Evolutionary conservation across 2,888 invertebrate species (phyloP).

Genomic region (Tenthredo notha): DNA sequence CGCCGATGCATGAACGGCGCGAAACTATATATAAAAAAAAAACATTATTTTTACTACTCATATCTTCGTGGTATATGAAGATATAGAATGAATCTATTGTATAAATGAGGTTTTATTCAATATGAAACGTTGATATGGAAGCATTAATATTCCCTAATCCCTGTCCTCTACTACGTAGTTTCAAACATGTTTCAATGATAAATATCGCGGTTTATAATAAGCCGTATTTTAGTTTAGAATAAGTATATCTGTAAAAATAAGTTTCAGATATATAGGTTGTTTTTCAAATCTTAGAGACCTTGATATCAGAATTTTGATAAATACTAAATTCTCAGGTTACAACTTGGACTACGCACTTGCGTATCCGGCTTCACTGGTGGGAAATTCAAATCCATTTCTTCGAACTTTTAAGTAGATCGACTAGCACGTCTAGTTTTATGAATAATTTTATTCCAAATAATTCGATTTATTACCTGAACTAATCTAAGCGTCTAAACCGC

Average conservation of each 20-base stretch:
- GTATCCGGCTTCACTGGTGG: constrained; percentile 41
- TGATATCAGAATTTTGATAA: constrained; percentile 16
- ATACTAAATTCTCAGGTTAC: not conserved
- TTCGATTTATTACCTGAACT: not conserved
- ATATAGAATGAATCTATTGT: not conserved
- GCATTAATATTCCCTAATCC: not conserved
- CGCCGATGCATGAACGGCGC: constrained; percentile 31
- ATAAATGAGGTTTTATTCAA: not conserved
- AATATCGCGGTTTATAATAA: not conserved
- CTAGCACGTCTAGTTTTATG: not conserved
- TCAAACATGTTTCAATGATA: not conserved
- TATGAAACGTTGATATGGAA: not conserved
- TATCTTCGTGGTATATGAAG: not conserved
- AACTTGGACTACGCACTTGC: constrained; percentile 44
- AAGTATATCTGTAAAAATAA: not conserved
- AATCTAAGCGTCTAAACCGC: not conserved
- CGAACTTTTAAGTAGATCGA: not conserved
- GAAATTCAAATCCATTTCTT: not conserved
- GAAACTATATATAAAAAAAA: constrained; percentile 28
- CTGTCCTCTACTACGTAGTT: constrained; percentile 22
- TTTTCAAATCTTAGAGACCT: not conserved
- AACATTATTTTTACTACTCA: not conserved
- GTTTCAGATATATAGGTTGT: not conserved
- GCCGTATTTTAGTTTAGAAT: not conserved
- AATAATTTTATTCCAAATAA: not conserved